Evolutionary conservation across 2,888 invertebrate species (phyloP).

Genomic region (Papilio gigon): DNA sequence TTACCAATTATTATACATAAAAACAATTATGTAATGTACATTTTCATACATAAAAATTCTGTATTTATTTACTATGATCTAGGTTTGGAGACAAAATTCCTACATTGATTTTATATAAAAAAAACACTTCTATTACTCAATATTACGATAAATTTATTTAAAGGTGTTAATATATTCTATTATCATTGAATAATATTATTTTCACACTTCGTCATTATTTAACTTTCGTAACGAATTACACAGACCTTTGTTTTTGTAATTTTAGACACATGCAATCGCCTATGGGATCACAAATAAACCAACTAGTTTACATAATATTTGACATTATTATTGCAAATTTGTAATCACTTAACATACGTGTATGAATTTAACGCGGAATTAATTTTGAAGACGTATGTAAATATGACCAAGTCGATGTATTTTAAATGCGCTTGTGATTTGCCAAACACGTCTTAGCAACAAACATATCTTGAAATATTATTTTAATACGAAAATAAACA

Average conservation of each 20-base stretch:
- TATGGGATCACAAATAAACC: neutral
- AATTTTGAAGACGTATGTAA: neutral
- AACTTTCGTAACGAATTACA: neutral
- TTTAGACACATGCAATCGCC: neutral
- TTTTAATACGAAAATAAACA: neutral
- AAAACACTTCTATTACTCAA: neutral
- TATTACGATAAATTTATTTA: neutral
- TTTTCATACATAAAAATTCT: neutral
- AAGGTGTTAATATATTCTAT: neutral
- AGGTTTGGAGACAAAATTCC: neutral
- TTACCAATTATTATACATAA: neutral
- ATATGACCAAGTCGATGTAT: neutral
- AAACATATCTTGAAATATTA: neutral
- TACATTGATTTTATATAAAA: neutral
- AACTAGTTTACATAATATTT: neutral
- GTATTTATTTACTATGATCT: no score
- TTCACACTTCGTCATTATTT: neutral
- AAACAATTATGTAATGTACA: no score
- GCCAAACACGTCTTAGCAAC: neutral
- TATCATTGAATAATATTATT: neutral
- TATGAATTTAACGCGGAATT: neutral
- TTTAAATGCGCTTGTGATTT: neutral
- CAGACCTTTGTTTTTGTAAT: neutral
- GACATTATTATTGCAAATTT: conserved; percentile 14
- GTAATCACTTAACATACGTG: conserved; percentile 10